A percentile compares a stretch with the other conserved stretches of the same genome.
phyloP scores from a whole-genome alignment of 64 coral and sea anemone genomes.

The Stichodactyla helianthus region DNA sequence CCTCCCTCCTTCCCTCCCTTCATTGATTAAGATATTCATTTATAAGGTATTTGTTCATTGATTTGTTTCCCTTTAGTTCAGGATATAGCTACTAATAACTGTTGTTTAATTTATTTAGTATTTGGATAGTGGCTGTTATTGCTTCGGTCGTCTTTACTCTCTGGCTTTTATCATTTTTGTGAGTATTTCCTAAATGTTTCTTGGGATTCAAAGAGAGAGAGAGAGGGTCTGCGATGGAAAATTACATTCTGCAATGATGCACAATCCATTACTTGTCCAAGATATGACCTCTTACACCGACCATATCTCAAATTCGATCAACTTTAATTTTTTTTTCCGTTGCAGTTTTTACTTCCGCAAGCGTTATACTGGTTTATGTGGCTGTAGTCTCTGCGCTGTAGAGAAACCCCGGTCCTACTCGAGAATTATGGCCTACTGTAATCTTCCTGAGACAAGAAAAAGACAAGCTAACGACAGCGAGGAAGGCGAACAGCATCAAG shows the following conservation, averaged over 20 bases:
- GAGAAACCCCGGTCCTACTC: conserved; percentile 69
- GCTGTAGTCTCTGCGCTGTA: conserved; percentile 66
- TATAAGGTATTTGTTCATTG: no score
- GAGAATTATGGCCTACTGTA: neutral
- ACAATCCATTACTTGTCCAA: neutral
- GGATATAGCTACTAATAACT: neutral
- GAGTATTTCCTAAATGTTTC: conserved; percentile 13
- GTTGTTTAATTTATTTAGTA: conserved; percentile 34
- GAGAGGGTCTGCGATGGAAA: no score
- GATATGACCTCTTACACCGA: neutral
- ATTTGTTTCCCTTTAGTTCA: neutral
- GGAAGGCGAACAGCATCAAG: neutral
- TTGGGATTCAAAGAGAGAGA: no score
- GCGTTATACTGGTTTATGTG: conserved; percentile 62
- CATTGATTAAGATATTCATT: no score
- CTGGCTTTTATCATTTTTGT: conserved; percentile 75
- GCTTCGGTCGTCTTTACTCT: conserved; percentile 45
- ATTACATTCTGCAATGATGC: no score
- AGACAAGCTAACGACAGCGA: neutral
- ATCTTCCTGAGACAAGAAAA: neutral
- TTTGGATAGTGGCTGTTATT: conserved; percentile 68
- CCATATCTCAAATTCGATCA: neutral
- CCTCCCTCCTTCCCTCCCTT: no score
- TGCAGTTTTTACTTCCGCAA: conserved; percentile 84
- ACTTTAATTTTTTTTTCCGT: neutral